Base-by-base conservation (phyloP, 2,797 vertebrate species). In the Gymnopithys bicolor region DNA sequence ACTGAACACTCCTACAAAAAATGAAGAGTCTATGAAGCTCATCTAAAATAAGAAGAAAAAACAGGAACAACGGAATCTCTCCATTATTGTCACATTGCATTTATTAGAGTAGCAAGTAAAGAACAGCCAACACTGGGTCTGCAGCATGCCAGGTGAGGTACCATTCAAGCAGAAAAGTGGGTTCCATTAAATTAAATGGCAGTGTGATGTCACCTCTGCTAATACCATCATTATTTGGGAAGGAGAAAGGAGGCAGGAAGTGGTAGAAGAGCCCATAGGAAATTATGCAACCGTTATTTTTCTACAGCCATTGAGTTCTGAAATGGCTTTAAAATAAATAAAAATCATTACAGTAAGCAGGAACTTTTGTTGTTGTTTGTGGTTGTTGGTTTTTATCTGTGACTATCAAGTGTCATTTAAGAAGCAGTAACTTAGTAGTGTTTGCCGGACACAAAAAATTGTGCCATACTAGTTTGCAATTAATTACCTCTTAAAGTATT, bases 1-100 rank as follows among this genome's bases (percentile, higher is more conserved):
- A 94, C 98, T 99, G 97, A 99, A 99, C 19, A 99, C 98, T 70
- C 99, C 99, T 99, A 89, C 39, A 95, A 95, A 25, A 87, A 83
- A 79, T 24, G 33, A 43, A 87, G 24, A 76, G 17, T 48, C 55
- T 86, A 21, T 75, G 58, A 94, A 62, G 45, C 19, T 74, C 24
- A 51, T 75, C 28, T 60, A 43, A 84, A 93, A 77, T 62, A 75
- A 87, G 68, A 66, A 87, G n/a, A 52, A 74, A 83, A 89, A 49
- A 48, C 41, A 78, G 68, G 39, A 87, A 85, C 63, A 87, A 43
- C 53, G 18, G 59, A 87, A 74, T 73, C 22, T 85, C 48, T 82
- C 43, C 30, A 32, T 60, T 64, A 59, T 25, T 63, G 68, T 60
- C 15, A 55, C 11, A 28, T 49, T 56, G 67, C 17, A 21, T 69